phyloP scores from a whole-genome alignment of 1,140 invertebrate species.

The Eufriesea mexicana region DNA sequence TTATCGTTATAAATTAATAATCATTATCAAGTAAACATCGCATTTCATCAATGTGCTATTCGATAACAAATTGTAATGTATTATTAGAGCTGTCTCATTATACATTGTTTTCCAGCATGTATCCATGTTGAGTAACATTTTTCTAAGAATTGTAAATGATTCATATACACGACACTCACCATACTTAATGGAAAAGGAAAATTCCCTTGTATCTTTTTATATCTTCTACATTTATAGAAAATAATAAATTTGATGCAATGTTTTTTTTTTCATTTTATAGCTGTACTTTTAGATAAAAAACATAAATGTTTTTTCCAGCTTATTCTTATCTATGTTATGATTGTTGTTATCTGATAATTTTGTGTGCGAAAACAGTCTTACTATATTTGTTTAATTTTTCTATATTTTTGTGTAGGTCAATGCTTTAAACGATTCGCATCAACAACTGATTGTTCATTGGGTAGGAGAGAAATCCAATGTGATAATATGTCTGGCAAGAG shows the following conservation, averaged over 20 bases:
- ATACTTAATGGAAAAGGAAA: background rate
- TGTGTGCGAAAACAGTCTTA: background rate
- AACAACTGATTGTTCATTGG: conserved; percentile 95
- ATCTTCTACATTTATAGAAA: background rate
- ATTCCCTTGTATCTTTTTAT: too few relatives aligned
- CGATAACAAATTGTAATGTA: background rate
- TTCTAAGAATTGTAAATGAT: conserved; percentile 26
- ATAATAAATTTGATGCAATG: background rate
- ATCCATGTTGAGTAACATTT: background rate
- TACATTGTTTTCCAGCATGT: too few relatives aligned
- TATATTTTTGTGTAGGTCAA: conserved; percentile 83
- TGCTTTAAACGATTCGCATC: conserved; percentile 91
- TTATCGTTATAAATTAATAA: background rate
- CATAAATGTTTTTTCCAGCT: background rate
- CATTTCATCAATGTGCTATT: too few relatives aligned
- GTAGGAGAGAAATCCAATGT: conserved; percentile 92
- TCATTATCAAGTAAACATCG: background rate
- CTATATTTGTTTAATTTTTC: background rate
- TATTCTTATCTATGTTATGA: conserved; percentile 9
- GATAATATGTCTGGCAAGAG: conserved; percentile 92
- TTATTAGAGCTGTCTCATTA: background rate
- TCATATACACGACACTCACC: background rate
- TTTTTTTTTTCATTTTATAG: background rate
- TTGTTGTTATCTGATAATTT: background rate
- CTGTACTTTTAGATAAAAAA: background rate